Evolutionary conservation across 2,888 invertebrate genomes (phyloP).

Genomic region (Cenopis cana): DNA sequence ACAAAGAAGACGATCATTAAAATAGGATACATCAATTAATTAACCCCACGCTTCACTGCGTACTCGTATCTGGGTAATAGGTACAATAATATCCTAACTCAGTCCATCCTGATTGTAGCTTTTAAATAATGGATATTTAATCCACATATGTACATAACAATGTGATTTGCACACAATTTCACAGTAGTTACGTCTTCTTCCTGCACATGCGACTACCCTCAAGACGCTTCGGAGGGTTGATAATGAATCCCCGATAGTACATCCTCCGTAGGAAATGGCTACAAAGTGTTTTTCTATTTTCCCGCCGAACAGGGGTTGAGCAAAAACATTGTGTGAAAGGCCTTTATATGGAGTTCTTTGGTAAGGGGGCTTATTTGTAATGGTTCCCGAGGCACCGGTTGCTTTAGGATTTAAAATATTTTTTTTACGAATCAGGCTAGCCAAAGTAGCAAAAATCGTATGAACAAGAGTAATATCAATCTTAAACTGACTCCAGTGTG

Average conservation of each 20-base stretch:
- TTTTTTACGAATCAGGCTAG: not conserved
- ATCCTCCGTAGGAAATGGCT: slow-evolving; percentile 80
- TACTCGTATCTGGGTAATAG: no score
- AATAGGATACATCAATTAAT: no score
- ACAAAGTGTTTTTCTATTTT: slow-evolving; percentile 82
- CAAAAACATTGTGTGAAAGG: slow-evolving; percentile 46
- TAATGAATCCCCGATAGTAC: slow-evolving; percentile 80
- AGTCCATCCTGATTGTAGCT: no score
- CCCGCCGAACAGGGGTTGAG: slow-evolving; percentile 57
- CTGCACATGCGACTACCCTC: slow-evolving; percentile 49
- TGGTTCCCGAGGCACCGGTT: not conserved
- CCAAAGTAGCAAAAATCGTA: not conserved
- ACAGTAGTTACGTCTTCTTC: slow-evolving; percentile 20
- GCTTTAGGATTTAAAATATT: slow-evolving; percentile 6
- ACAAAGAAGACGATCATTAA: no score
- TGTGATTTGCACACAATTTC: slow-evolving; percentile 34
- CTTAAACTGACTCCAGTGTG: not conserved
- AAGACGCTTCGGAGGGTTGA: slow-evolving; percentile 76
- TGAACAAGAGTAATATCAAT: not conserved
- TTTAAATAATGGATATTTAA: no score
- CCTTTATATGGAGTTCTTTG: slow-evolving; percentile 47
- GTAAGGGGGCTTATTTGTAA: slow-evolving; percentile 27
- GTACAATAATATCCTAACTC: no score
- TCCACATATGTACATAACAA: not conserved
- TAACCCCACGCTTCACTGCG: no score